Conservation (phyloP, 1,140 invertebrate genomes). For the Antheraea pernyi region DNA sequence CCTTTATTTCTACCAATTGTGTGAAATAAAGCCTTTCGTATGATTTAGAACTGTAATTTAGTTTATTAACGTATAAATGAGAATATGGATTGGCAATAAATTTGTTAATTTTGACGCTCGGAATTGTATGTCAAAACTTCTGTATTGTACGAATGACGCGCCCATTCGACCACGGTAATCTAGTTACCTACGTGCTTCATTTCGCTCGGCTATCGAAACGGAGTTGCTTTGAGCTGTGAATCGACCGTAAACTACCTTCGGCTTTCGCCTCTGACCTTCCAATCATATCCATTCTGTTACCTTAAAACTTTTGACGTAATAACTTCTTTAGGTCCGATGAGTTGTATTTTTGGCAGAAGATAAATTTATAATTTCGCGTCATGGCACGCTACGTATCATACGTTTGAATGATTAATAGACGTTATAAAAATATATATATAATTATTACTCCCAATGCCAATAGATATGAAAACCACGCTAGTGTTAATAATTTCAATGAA, state of each 20-base stretch:
- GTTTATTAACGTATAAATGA: slow-evolving; percentile 23
- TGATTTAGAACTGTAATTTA: slow-evolving; percentile 26
- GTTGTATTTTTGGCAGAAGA: too few relatives aligned
- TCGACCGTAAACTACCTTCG: background rate
- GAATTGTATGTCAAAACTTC: background rate
- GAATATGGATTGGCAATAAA: slow-evolving; percentile 12
- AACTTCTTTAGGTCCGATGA: too few relatives aligned
- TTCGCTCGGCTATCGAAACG: background rate
- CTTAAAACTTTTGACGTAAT: too few relatives aligned
- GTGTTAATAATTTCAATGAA: too few relatives aligned
- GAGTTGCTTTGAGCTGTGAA: background rate
- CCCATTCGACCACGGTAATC: background rate
- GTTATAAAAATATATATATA: too few relatives aligned
- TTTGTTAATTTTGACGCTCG: slow-evolving; percentile 1
- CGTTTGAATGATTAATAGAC: too few relatives aligned
- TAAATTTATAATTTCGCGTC: too few relatives aligned
- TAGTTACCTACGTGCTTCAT: slow-evolving; percentile 4
- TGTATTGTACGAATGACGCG: background rate
- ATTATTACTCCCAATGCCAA: too few relatives aligned
- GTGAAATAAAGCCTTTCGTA: slow-evolving; percentile 22
- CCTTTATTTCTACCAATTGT: slow-evolving; percentile 25
- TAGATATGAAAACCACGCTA: too few relatives aligned
- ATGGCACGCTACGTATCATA: too few relatives aligned
- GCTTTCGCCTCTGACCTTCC: background rate
- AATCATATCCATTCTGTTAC: background rate